These are phyloP conservation scores for Probaryconus sp. DNA, from an alignment of 1,140 invertebrate species.

Conservation along the genomic window DNA sequence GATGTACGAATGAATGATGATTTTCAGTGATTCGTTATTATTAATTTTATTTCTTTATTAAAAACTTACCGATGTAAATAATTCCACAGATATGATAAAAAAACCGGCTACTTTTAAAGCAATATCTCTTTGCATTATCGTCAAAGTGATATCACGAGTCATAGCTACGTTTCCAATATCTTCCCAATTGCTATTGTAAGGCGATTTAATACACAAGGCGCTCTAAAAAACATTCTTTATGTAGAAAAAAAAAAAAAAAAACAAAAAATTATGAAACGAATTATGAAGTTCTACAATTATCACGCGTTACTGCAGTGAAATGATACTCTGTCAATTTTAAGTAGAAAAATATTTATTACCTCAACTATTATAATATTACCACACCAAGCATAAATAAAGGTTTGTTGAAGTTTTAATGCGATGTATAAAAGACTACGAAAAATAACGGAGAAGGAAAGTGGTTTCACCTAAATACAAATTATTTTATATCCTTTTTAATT, in stretches of 20 bases:
- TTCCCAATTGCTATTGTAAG: slow-evolving; percentile 50
- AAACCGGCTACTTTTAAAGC: slow-evolving; percentile 46
- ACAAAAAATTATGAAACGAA: too few relatives aligned
- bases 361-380: too few relatives aligned
- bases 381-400: too few relatives aligned
- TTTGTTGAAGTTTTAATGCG: too few relatives aligned
- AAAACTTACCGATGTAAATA: slow-evolving; percentile 55
- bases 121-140: slow-evolving; percentile 55
- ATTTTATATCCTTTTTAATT: background rate
- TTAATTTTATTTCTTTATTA: too few relatives aligned
- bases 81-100: slow-evolving; percentile 51
- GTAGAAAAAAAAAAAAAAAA: too few relatives aligned
- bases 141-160: slow-evolving; percentile 37
- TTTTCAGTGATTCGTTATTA: too few relatives aligned
- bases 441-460: background rate
- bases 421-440: slow-evolving; percentile 16
- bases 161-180: slow-evolving; percentile 12
- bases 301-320: too few relatives aligned
- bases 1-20: too few relatives aligned
- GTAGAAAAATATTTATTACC: too few relatives aligned
- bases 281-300: too few relatives aligned
- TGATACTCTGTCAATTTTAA: too few relatives aligned
- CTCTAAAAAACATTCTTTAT: slow-evolving; percentile 52
- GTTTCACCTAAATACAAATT: slow-evolving; percentile 13
- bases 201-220: slow-evolving; percentile 30